Percentiles rank a stretch among this genome's conserved stretches.
Conservation (phyloP, 2,797 vertebrate genomes). For the Thripadectes ignobilis region DNA sequence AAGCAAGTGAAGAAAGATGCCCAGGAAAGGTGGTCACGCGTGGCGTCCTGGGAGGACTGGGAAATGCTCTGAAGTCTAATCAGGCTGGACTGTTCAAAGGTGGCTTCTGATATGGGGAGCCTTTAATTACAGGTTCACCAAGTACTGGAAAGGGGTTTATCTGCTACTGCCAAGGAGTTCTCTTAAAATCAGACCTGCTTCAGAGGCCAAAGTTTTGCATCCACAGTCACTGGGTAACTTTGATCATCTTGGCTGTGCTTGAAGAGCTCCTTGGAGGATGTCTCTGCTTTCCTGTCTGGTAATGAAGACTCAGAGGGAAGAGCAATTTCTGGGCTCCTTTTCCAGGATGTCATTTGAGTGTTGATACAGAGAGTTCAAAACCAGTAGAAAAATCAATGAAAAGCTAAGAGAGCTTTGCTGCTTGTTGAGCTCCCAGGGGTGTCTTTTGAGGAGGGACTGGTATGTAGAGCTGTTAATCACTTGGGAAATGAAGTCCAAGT, state of each 20-base stretch:
- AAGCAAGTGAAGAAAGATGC: not conserved
- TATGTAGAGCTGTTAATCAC: not conserved
- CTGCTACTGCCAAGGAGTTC: not conserved
- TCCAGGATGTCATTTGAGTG: not conserved
- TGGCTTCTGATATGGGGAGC: not conserved
- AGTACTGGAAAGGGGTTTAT: not conserved
- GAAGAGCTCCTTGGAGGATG: not conserved
- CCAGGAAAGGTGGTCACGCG: fast-evolving
- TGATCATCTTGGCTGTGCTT: not conserved
- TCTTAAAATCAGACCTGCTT: not conserved
- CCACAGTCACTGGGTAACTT: not conserved
- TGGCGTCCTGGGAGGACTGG: fast-evolving
- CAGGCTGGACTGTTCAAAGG: not conserved
- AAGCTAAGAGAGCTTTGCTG: not conserved
- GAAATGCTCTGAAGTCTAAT: not conserved
- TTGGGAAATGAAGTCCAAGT: not conserved
- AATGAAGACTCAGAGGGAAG: not conserved
- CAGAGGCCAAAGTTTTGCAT: not conserved
- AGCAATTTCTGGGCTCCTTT: not conserved
- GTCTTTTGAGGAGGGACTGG: not conserved
- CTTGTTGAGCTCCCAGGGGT: fast-evolving
- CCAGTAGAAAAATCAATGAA: fast-evolving
- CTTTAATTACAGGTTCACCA: not conserved
- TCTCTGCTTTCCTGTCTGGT: not conserved
- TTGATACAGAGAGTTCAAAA: not conserved